A percentile compares a stretch with the other conserved stretches of the same genome.
These are phyloP conservation scores for Leptatherina wallacei DNA, from an alignment of 2,797 vertebrate genomes.

Conservation along the genomic window DNA sequence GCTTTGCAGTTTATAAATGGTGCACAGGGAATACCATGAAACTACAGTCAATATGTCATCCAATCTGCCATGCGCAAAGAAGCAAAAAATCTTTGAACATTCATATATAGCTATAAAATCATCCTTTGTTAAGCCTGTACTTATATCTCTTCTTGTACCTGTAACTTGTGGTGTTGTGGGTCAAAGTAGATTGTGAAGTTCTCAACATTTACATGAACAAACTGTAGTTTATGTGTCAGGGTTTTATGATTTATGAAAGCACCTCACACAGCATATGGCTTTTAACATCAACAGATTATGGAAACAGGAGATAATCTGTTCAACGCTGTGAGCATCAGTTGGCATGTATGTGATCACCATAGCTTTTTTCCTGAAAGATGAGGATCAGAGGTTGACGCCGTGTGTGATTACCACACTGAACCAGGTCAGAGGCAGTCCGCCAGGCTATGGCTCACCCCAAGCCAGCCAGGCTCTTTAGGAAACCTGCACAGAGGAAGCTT, in stretches of 20 bases:
- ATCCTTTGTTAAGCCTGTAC: slow-evolving; percentile 38
- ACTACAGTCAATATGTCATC: slow-evolving; percentile 67
- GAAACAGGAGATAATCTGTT: slow-evolving; percentile 42
- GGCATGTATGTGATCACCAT: slow-evolving; percentile 27
- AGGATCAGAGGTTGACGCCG: slow-evolving; percentile 40
- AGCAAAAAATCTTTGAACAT: slow-evolving; percentile 49
- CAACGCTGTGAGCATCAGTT: slow-evolving; percentile 6
- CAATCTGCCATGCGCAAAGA: slow-evolving; percentile 54
- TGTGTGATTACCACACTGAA: slow-evolving; percentile 52
- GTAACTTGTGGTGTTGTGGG: neutral
- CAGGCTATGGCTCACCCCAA: slow-evolving; percentile 47
- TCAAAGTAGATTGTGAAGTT: slow-evolving; percentile 5
- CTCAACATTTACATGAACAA: neutral
- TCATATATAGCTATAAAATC: slow-evolving; percentile 43
- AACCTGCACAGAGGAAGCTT: slow-evolving; percentile 61
- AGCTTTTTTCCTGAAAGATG: slow-evolving; percentile 20
- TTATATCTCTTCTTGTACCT: slow-evolving; percentile 23
- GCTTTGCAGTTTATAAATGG: slow-evolving; percentile 51
- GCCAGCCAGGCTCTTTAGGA: slow-evolving; percentile 30
- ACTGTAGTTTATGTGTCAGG: slow-evolving; percentile 5
- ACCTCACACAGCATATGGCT: slow-evolving; percentile 33
- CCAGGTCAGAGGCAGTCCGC: slow-evolving; percentile 45
- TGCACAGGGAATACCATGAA: slow-evolving; percentile 40
- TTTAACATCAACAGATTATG: slow-evolving; percentile 50
- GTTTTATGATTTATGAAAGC: slow-evolving; percentile 9